phyloP scores from a whole-genome alignment of 2,113 vertebrate genomes.

The Boulengeromyrus knoepffleri region DNA sequence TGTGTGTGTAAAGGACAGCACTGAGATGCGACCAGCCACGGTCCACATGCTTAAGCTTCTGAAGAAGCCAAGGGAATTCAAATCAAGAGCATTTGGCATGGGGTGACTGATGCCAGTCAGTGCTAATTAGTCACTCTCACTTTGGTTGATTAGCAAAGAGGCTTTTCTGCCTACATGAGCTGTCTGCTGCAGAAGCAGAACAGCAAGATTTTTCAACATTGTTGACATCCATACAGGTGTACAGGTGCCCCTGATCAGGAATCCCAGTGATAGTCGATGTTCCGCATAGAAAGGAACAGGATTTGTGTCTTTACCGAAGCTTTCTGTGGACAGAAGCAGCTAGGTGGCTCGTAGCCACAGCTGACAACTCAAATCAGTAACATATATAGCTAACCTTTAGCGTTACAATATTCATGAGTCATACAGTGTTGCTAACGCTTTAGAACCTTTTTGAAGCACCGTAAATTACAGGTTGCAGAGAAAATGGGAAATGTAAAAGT shows the following conservation, averaged over 20 bases:
- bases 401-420: background rate
- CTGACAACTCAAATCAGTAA: background rate
- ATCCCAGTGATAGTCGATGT: background rate
- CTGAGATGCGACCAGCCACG: background rate
- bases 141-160: background rate
- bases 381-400: background rate
- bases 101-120: background rate
- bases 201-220: background rate
- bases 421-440: background rate
- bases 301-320: background rate
- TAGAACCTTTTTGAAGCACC: background rate
- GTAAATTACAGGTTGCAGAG: background rate
- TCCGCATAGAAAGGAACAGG: background rate
- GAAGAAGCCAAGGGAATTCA: background rate
- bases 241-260: background rate
- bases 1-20: background rate
- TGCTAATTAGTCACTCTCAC: constrained; percentile 6
- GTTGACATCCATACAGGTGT: background rate
- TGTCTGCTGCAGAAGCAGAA: background rate
- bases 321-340: background rate
- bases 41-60: background rate
- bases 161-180: background rate
- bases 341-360: background rate
- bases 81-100: background rate
- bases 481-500: background rate